A percentile compares a stretch with the other conserved stretches of the same genome.
These are phyloP conservation scores for Pristionchus pacificus DNA, from an alignment of 1,140 invertebrate species.

Conservation along the genomic window DNA sequence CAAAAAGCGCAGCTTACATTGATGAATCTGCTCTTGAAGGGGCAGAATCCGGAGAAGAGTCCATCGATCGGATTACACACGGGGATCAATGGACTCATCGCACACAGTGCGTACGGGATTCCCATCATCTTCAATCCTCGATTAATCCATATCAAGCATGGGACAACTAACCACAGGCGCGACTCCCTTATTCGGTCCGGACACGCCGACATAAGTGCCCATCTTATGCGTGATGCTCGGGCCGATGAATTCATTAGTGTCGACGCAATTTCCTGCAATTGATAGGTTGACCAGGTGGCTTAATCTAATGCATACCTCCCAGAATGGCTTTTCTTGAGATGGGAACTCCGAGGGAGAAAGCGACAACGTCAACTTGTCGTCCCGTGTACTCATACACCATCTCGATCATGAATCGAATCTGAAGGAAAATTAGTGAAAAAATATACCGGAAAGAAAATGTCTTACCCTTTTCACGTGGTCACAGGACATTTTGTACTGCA, in stretches of 20 bases:
- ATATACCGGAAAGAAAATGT: too few species aligned
- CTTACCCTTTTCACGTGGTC: slow-evolving; percentile 36
- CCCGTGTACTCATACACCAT: slow-evolving; percentile 54
- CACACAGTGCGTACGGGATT: slow-evolving; percentile 49
- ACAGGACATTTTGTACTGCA: slow-evolving; percentile 40
- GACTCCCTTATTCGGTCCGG: slow-evolving; percentile 56
- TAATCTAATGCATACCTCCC: slow-evolving; percentile 41
- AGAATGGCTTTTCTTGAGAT: slow-evolving; percentile 53
- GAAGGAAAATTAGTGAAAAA: slow-evolving; percentile 5
- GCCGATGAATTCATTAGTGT: slow-evolving; percentile 53
- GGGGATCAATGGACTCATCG: slow-evolving; percentile 46
- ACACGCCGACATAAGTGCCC: slow-evolving; percentile 54
- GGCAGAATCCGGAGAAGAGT: slow-evolving; percentile 53
- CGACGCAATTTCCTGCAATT: slow-evolving; percentile 46
- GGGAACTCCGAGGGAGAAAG: slow-evolving; percentile 53
- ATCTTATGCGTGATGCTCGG: slow-evolving; percentile 42
- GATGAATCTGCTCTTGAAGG: slow-evolving; percentile 48
- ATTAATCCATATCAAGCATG: not conserved
- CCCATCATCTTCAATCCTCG: slow-evolving; percentile 32
- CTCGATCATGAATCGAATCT: slow-evolving; percentile 52
- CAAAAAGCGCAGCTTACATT: slow-evolving; percentile 25
- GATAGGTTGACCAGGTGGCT: not conserved
- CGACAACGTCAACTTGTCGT: slow-evolving; percentile 50
- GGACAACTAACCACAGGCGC: slow-evolving; percentile 39
- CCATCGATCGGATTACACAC: slow-evolving; percentile 51